Conservation (phyloP, 2,797 vertebrate genomes). For the Crypturellus tataupa region DNA sequence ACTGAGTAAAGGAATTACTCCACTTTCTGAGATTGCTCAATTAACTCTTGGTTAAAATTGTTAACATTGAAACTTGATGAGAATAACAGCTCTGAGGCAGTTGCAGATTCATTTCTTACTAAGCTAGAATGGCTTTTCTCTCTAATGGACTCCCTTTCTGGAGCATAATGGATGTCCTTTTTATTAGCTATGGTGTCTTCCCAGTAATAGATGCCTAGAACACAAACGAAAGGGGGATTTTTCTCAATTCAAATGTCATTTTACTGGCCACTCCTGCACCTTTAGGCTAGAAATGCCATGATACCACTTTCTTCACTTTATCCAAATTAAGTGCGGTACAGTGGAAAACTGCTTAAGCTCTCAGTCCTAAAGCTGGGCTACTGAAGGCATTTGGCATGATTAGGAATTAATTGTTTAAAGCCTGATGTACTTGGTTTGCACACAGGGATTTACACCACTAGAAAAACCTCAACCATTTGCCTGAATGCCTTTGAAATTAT, state of each 20-base stretch:
- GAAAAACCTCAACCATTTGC: conserved; percentile 40
- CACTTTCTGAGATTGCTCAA: conserved; percentile 60
- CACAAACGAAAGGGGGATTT: conserved; percentile 49
- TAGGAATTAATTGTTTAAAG: conserved; percentile 66
- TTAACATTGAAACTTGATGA: conserved; percentile 64
- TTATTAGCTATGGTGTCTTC: conserved; percentile 42
- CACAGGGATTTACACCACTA: neutral
- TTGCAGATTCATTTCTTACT: conserved; percentile 64
- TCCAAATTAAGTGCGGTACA: neutral
- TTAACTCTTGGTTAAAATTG: conserved; percentile 73
- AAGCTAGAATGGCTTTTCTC: conserved; percentile 43
- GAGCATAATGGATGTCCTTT: conserved; percentile 55
- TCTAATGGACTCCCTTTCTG: conserved; percentile 39
- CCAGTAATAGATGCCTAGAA: conserved; percentile 46
- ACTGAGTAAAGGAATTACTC: conserved; percentile 64
- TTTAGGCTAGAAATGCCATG: conserved; percentile 35
- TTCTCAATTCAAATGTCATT: conserved; percentile 61
- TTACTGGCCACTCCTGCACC: conserved; percentile 32
- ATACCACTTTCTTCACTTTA: conserved; percentile 28
- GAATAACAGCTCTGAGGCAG: conserved; percentile 70
- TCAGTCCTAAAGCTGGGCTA: conserved; percentile 25
- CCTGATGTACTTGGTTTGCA: conserved; percentile 12
- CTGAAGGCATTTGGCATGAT: conserved; percentile 24
- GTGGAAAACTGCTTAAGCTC: conserved; percentile 27
- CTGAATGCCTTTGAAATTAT: neutral